Evolutionary conservation across 2,888 invertebrate species (phyloP).

Genomic region (Agapostemon virescens): DNA sequence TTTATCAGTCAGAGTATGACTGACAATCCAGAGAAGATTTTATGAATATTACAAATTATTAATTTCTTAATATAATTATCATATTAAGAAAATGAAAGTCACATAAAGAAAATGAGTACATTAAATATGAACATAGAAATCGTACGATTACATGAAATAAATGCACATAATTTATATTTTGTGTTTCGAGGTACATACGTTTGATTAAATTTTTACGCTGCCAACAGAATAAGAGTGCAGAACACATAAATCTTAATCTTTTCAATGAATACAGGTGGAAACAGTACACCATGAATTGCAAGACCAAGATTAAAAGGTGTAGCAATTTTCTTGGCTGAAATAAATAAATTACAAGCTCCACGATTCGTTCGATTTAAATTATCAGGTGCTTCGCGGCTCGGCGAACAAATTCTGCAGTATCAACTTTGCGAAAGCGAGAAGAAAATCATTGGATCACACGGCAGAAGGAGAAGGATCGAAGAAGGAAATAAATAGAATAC

Average conservation of each 20-base stretch:
- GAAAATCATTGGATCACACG: slow-evolving; percentile 16
- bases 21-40: too few species aligned
- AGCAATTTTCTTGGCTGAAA: slow-evolving; percentile 5
- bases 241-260: background rate
- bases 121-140: too few species aligned
- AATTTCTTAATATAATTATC: too few species aligned
- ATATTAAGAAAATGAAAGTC: too few species aligned
- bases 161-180: too few species aligned
- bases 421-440: slow-evolving; percentile 15
- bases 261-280: background rate
- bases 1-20: too few species aligned
- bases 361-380: slow-evolving; percentile 71
- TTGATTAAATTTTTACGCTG: background rate
- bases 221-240: background rate
- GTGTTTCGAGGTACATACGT: too few species aligned
- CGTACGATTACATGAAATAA: too few species aligned
- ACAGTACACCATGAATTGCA: background rate
- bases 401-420: slow-evolving; percentile 54
- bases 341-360: slow-evolving; percentile 60
- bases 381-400: slow-evolving; percentile 65
- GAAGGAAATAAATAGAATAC: slow-evolving; percentile 4
- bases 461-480: background rate
- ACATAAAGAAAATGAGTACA: too few species aligned
- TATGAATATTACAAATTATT: too few species aligned
- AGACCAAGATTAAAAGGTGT: background rate